These are phyloP conservation scores for Orius laevigatus DNA, from an alignment of 1,140 invertebrate genomes.

Conservation along the genomic window DNA sequence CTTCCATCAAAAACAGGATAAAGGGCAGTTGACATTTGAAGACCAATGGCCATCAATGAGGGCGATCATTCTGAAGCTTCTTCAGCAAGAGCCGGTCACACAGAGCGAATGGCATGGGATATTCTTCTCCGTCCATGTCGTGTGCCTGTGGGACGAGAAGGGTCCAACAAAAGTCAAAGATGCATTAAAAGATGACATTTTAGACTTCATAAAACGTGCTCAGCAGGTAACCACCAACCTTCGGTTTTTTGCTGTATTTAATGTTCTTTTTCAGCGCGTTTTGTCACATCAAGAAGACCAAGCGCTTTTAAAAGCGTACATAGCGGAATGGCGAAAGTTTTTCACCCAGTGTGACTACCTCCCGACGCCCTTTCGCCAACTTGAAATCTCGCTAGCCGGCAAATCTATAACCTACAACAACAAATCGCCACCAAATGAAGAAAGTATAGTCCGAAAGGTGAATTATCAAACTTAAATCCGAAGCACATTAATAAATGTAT, in stretches of 20 bases:
- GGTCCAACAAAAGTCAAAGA: slow-evolving; percentile 74
- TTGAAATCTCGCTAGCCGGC: slow-evolving; percentile 63
- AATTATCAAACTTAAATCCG: background rate
- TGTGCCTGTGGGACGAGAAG: slow-evolving; percentile 94
- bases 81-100: slow-evolving; percentile 86
- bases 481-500: slow-evolving; percentile 8
- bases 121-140: slow-evolving; percentile 87
- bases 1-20: slow-evolving; percentile 30
- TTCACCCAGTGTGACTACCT: slow-evolving; percentile 94
- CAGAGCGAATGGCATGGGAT: slow-evolving; percentile 92
- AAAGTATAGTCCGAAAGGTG: slow-evolving; percentile 75
- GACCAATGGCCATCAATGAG: slow-evolving; percentile 91
- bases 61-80: slow-evolving; percentile 77
- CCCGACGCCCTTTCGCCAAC: slow-evolving; percentile 85
- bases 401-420: slow-evolving; percentile 40
- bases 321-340: slow-evolving; percentile 93
- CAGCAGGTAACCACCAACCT: slow-evolving; percentile 44
- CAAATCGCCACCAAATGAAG: slow-evolving; percentile 62
- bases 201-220: slow-evolving; percentile 87
- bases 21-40: slow-evolving; percentile 62
- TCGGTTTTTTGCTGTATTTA: background rate
- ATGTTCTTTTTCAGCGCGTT: slow-evolving; percentile 41
- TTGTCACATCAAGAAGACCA: slow-evolving; percentile 84
- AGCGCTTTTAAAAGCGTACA: slow-evolving; percentile 87
- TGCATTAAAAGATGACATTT: slow-evolving; percentile 80